These are phyloP conservation scores for Sterrhoptilus dennistouni DNA, from an alignment of 2,113 vertebrate genomes.

Conservation along the genomic window DNA sequence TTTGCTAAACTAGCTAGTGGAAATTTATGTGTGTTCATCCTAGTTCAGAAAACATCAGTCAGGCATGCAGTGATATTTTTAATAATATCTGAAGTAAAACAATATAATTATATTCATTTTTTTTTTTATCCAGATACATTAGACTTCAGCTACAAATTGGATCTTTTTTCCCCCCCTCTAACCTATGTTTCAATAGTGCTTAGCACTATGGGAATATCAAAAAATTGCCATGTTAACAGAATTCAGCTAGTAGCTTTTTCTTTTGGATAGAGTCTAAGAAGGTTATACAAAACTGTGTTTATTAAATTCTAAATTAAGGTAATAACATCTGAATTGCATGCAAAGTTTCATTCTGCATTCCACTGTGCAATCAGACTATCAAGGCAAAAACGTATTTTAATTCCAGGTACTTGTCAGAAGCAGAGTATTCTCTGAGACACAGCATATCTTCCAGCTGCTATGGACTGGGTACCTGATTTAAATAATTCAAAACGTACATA, in stretches of 20 bases:
- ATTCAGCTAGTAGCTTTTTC: background rate
- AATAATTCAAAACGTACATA: background rate
- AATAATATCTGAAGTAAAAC: background rate
- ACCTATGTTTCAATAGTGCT: background rate
- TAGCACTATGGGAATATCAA: background rate
- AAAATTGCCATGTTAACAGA: background rate
- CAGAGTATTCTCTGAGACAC: background rate
- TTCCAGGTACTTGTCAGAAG: background rate
- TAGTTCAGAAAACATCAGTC: background rate
- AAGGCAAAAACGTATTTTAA: background rate
- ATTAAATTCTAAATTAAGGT: background rate
- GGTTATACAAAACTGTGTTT: background rate
- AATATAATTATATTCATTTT: background rate
- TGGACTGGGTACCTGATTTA: background rate
- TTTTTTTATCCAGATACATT: background rate
- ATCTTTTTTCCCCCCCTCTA: background rate
- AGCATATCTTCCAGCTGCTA: background rate
- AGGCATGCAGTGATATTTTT: background rate
- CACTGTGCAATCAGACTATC: background rate
- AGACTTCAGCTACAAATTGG: background rate
- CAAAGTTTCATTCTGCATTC: background rate
- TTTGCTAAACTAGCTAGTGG: background rate
- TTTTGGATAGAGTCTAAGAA: background rate
- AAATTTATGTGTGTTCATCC: background rate
- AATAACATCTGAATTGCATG: background rate